Evolutionary conservation across 2,888 invertebrate species (phyloP), one percentile per base, ranked within the genome.

Genomic region (Crossocerus cetratus): DNA sequence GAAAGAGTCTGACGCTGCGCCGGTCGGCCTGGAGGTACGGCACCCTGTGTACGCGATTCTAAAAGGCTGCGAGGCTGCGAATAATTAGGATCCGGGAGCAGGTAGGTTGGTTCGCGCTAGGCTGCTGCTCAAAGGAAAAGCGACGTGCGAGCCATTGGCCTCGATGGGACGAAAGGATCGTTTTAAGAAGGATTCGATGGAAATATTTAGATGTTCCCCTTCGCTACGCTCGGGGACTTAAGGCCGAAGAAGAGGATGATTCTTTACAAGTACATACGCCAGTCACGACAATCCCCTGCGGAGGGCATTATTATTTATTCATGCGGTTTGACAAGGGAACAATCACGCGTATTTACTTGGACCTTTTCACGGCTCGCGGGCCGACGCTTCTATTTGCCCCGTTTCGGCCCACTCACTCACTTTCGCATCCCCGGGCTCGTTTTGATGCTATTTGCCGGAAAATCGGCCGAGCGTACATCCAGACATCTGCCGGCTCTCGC

Each of bases 281-380:
- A 58, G 53, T 54, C 44, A 68, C 53, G 45, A n/a, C n/a, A 56
- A 65, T 65, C 69, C 78, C 79, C 67, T 55, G 59, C 65, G 68
- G 72, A 74, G 70, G 58, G 67, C 74, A 80, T 86, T 87, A 86
- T 89, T 88, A 88, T 84, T 88, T 85, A 88, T 89, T 88, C 88
- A 88, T 87, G 87, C 84, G 82, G 82, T 84, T 86, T 86, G 88
- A 87, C 87, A 86, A 86, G 83, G 83, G 87, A 88, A 88, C 88
- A 88, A 89, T 89, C 82, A 82, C 69, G 67, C 70, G 82, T 82
- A 82, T 82, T 82, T 82, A 82, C 82, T 73, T 72, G 80, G 74
- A 68, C 81, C 80, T 81, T 85, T 80, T 84, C 83, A 83, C 76
- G 81, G 77, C 84, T 76, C 77, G 69, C 77, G 74, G 85, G 82